Percentiles rank a stretch among this genome's conserved stretches.
Conservation (phyloP, 1,140 invertebrate genomes). For the Macrobrachium rosenbergii region DNA sequence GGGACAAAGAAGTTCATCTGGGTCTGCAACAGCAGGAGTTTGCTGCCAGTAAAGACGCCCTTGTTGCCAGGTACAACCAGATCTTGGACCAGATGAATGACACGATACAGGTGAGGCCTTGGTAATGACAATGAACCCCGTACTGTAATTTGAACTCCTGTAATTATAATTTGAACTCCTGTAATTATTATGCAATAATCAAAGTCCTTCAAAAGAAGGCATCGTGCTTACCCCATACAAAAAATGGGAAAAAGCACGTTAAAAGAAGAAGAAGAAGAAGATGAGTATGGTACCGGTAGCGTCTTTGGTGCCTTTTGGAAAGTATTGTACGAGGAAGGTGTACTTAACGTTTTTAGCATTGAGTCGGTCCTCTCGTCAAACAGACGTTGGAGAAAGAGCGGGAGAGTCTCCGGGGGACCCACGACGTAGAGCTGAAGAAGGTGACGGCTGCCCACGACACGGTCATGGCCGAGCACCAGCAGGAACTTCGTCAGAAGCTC, state of each 20-base stretch:
- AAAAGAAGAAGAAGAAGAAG: no score
- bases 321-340: no score
- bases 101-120: conserved; percentile 39
- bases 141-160: no score
- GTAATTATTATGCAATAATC: no score
- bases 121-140: not conserved
- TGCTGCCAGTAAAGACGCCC: conserved; percentile 31
- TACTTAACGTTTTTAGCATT: no score
- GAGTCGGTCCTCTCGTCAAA: not conserved
- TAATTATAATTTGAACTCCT: no score
- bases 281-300: no score
- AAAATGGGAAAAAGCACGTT: no score
- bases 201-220: no score
- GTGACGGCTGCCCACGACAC: conserved; percentile 36
- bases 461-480: conserved; percentile 46
- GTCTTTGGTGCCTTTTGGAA: not conserved
- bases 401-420: conserved; percentile 31
- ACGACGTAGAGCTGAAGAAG: conserved; percentile 13
- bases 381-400: conserved; percentile 45
- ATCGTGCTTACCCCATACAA: no score
- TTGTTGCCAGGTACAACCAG: conserved; percentile 17
- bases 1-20: conserved; percentile 61
- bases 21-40: conserved; percentile 60
- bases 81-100: conserved; percentile 37
- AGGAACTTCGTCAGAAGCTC: conserved; percentile 61